Conservation (phyloP, 2,113 vertebrate species). For the Phocoena phocoena region DNA sequence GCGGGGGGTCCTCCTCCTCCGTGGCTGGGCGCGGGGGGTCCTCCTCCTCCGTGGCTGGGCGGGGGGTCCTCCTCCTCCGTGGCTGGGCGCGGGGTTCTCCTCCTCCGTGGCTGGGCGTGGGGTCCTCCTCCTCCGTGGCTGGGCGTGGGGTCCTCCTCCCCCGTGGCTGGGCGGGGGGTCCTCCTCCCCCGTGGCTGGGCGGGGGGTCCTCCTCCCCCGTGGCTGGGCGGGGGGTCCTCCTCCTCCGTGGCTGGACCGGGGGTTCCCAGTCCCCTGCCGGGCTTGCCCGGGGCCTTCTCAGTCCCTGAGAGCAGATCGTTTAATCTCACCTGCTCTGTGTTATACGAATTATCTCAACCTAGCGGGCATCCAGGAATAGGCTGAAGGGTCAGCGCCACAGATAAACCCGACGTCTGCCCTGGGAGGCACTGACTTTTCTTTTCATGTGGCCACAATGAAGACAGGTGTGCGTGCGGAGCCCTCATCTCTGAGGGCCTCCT, state of each 20-base stretch:
- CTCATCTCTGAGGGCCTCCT: not conserved
- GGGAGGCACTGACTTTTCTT: not conserved
- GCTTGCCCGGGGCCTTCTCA: too few relatives aligned
- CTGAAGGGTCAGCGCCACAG: not conserved
- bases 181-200: too few relatives aligned
- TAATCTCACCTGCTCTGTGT: not conserved
- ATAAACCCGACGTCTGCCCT: rapidly evolving
- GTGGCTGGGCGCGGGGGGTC: too few relatives aligned
- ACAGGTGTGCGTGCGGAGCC: constrained; percentile 83
- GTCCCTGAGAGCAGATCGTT: not conserved
- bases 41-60: too few relatives aligned
- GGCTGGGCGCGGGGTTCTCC: too few relatives aligned
- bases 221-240: too few relatives aligned
- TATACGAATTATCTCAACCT: not conserved
- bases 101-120: too few relatives aligned
- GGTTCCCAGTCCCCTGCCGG: not conserved
- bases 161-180: not conserved
- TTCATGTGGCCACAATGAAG: constrained; percentile 64
- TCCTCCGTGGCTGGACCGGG: not conserved
- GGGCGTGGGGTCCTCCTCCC: too few relatives aligned
- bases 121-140: too few relatives aligned
- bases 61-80: rapidly evolving
- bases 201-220: too few relatives aligned
- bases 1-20: too few relatives aligned
- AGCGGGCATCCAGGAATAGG: not conserved